phyloP scores from a whole-genome alignment of 2,888 invertebrate species.

The Creontiades dilutus region DNA sequence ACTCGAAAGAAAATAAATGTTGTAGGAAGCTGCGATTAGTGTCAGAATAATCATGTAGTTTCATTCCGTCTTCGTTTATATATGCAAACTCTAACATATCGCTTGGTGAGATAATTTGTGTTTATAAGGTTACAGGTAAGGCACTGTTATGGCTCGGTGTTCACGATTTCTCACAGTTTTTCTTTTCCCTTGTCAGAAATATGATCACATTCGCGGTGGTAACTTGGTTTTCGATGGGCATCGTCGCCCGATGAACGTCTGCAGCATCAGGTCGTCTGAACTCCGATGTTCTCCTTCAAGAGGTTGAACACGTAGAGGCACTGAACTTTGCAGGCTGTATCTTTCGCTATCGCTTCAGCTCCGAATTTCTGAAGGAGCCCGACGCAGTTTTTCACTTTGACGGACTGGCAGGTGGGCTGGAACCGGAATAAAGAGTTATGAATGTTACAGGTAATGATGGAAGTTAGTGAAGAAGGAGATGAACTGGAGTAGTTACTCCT shows the following conservation, averaged over 20 bases:
- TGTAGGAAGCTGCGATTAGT: too few species aligned
- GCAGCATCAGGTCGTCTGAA: background rate
- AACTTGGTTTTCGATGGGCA: background rate
- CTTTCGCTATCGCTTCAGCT: constrained; percentile 79
- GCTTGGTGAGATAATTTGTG: too few species aligned
- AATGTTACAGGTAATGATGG: background rate
- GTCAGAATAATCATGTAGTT: too few species aligned
- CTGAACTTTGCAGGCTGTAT: constrained; percentile 80
- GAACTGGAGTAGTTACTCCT: too few species aligned
- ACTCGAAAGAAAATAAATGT: too few species aligned
- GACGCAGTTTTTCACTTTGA: constrained; percentile 80
- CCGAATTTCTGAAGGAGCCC: constrained; percentile 78
- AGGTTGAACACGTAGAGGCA: constrained; percentile 80
- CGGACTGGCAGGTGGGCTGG: constrained; percentile 80
- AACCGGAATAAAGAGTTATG: constrained; percentile 62
- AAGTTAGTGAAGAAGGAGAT: too few species aligned
- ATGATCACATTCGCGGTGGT: background rate
- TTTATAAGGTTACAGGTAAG: too few species aligned
- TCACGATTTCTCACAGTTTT: background rate
- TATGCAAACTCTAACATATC: too few species aligned
- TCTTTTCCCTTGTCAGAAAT: background rate
- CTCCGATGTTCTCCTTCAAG: constrained; percentile 76
- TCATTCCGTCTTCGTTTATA: too few species aligned
- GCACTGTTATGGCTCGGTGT: too few species aligned
- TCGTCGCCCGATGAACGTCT: too few species aligned